Conservation (phyloP, 2,888 invertebrate genomes). For the Sisyra terminalis region DNA sequence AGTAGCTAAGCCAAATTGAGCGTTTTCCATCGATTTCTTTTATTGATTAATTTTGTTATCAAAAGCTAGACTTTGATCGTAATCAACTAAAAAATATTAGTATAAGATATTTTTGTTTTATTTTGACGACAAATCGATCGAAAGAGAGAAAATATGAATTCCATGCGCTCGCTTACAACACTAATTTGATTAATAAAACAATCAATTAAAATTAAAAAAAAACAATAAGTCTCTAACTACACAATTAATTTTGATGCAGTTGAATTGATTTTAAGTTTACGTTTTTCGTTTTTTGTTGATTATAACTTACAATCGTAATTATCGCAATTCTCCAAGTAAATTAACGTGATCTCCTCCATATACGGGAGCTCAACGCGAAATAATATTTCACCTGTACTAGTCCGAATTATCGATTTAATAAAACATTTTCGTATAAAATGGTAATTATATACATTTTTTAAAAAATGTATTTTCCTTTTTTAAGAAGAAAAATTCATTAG, state of each 20-base stretch:
- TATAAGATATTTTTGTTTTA: too few species aligned
- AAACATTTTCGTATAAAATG: background rate
- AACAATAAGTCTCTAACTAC: background rate
- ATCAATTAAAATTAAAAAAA: slow-evolving; percentile 18
- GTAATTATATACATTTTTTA: background rate
- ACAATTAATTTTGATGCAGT: background rate
- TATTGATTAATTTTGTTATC: too few species aligned
- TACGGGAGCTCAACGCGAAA: slow-evolving; percentile 85
- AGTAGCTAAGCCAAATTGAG: too few species aligned
- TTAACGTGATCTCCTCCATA: slow-evolving; percentile 87
- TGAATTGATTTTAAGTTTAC: background rate
- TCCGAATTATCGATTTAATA: slow-evolving; percentile 10
- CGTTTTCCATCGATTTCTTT: too few species aligned
- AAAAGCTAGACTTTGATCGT: too few species aligned
- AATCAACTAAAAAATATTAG: too few species aligned
- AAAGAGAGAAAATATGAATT: slow-evolving; percentile 2
- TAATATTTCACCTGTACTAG: slow-evolving; percentile 69
- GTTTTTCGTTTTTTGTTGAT: slow-evolving; percentile 32
- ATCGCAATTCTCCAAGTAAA: slow-evolving; percentile 78
- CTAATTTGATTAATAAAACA: background rate
- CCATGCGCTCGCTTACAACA: slow-evolving; percentile 6
- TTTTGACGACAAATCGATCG: background rate
- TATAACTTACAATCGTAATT: slow-evolving; percentile 29
- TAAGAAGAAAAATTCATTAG: background rate
- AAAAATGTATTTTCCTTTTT: background rate